These are phyloP conservation scores for Hippoglossus hippoglossus DNA, from an alignment of 2,797 vertebrate species.

Conservation along the genomic window DNA sequence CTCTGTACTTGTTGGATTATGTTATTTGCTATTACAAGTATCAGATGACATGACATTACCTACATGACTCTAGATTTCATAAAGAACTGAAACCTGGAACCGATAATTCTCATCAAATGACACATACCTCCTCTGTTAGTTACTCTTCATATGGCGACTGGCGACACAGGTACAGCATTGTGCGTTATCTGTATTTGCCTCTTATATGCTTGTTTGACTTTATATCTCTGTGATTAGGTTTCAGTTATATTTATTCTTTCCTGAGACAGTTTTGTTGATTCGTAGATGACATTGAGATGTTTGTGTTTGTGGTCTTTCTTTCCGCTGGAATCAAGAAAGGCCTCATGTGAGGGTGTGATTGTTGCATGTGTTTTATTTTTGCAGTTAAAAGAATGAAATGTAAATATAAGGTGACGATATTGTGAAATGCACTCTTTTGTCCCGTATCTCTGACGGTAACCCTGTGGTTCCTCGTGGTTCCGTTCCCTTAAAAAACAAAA, in stretches of 20 bases:
- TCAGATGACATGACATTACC: not conserved
- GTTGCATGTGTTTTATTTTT: slow-evolving; percentile 2
- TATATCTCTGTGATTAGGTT: slow-evolving; percentile 2
- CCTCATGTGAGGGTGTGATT: not conserved
- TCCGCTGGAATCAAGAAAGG: not conserved
- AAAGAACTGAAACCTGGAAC: slow-evolving; percentile 82
- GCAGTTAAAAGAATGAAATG: not conserved
- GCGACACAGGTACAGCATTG: slow-evolving; percentile 65
- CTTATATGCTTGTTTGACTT: not conserved
- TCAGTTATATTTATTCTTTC: not conserved
- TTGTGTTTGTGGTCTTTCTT: not conserved
- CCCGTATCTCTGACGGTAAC: slow-evolving; percentile 24
- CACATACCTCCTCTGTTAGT: slow-evolving; percentile 9
- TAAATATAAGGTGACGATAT: not conserved
- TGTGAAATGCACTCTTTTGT: slow-evolving; percentile 22
- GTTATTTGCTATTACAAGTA: not conserved
- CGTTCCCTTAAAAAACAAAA: slow-evolving; percentile 31
- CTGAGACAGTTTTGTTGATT: not conserved
- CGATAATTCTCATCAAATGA: slow-evolving; percentile 21
- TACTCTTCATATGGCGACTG: slow-evolving; percentile 70
- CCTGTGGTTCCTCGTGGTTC: slow-evolving; percentile 42
- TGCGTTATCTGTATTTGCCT: slow-evolving; percentile 3
- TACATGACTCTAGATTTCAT: slow-evolving; percentile 23
- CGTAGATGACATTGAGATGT: not conserved
- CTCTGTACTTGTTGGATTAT: not conserved